Base-by-base conservation (phyloP, 2,113 vertebrate genomes). In the Aspidoscelis tigris region DNA sequence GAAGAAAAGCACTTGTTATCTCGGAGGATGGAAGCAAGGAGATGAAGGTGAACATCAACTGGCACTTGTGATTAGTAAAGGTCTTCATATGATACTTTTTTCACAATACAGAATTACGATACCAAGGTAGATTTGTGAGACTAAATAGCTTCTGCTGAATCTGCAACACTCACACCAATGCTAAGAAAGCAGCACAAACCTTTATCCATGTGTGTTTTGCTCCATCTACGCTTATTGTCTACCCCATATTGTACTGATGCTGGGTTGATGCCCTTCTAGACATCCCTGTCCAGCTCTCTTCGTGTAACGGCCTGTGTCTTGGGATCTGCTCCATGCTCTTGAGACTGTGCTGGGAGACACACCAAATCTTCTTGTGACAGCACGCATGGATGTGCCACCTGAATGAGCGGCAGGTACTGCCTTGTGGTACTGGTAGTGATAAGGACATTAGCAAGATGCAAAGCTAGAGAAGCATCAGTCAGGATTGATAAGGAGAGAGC, bases 51-150 rank as follows among this genome's bases (percentile, higher is more conserved):
- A 84, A 74, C 0, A 14, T 84, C 12, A 26, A 44, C 64, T 78
- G 11, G 84, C 53, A 18, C 0, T 55, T 11, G 3, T 26, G 78
- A 80, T 77, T 76, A 7, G 0, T 16, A 4, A 84, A 83, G 72
- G 86, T 9, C 82, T 44, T 72, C 20, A 18, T 12, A n/a, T 69
- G 70, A 33, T 14, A 70, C 26, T 33, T 12, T 61, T 61, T 18
- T 64, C 53, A 76, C 61, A 80, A 76, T 85, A 76, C 61, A 89
- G 79, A 82, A 80, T 80, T 84, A 83, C 43, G 86, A 20, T 86
- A 88, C 55, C 72, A 69, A 75, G 78, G 71, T 77, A 86, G 89
- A 87, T 50, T 69, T 0, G 0, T 10, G 83, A 70, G 61, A 50
- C 2, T 68, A 53, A 22, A 85, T 75, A 76, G 74, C 24, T 72